phyloP scores from a whole-genome alignment of 2,888 invertebrate species.

The Thumatha senex region DNA sequence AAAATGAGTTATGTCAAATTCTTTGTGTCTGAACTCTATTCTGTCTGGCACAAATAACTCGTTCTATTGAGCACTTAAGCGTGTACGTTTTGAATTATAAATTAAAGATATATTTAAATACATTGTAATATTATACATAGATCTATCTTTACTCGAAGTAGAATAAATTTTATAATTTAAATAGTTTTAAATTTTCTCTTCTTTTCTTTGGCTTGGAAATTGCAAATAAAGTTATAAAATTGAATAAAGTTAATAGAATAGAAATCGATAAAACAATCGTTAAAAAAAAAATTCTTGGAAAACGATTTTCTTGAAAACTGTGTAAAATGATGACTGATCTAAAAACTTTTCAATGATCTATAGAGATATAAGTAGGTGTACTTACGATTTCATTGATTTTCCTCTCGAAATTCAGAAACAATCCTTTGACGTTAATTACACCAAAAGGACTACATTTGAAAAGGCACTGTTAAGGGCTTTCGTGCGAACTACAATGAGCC shows the following conservation, averaged over 20 bases:
- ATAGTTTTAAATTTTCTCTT: not conserved
- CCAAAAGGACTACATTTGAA: conserved; percentile 83
- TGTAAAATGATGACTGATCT: conserved; percentile 47
- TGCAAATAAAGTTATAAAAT: conserved; percentile 13
- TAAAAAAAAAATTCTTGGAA: conserved; percentile 12
- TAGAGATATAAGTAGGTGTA: conserved; percentile 27
- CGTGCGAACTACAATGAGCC: conserved; percentile 81
- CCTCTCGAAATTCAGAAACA: conserved; percentile 67
- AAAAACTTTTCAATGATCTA: conserved; percentile 46
- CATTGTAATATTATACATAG: not conserved
- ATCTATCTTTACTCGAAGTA: conserved; percentile 4
- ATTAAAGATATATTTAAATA: not conserved
- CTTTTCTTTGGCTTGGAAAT: conserved; percentile 17
- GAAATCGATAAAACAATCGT: conserved; percentile 3
- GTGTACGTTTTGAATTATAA: conserved; percentile 9
- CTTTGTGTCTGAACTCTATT: conserved; percentile 51
- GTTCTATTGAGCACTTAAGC: not conserved
- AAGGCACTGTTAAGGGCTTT: conserved; percentile 76
- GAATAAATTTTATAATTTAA: not conserved
- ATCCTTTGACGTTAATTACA: conserved; percentile 61
- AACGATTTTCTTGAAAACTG: conserved; percentile 21
- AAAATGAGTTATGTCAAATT: conserved; percentile 65
- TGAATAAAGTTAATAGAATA: conserved; percentile 32
- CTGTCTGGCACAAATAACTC: conserved; percentile 25
- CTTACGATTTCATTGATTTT: conserved; percentile 80